These are phyloP conservation scores for Fulmarus glacialis DNA, from an alignment of 2,113 vertebrate species.

Conservation along the genomic window DNA sequence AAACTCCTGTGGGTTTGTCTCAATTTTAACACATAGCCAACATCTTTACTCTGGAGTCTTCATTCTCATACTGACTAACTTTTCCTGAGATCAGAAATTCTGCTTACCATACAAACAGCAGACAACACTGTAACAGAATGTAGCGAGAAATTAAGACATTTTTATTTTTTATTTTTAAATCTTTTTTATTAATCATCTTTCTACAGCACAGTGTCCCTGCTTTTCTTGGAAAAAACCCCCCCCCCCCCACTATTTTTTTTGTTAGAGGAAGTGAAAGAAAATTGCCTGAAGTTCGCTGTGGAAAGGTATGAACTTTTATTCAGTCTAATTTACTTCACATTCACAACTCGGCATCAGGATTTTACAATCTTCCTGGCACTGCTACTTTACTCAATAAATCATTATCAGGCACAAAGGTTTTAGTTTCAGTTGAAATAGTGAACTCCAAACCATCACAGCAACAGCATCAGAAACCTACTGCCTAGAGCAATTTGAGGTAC, in stretches of 20 bases:
- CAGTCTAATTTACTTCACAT: conserved; percentile 69
- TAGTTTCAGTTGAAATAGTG: conserved; percentile 40
- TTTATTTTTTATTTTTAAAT: not conserved
- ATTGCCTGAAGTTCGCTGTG: not conserved
- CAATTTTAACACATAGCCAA: not conserved
- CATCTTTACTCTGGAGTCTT: not conserved
- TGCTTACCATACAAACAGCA: not conserved
- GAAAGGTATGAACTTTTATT: conserved; percentile 65
- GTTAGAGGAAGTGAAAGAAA: not conserved
- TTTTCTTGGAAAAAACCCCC: not conserved
- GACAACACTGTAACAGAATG: not conserved
- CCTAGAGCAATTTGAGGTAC: conserved; percentile 16
- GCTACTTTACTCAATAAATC: conserved; percentile 41
- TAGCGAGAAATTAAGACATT: not conserved
- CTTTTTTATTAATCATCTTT: not conserved
- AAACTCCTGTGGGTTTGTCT: not conserved
- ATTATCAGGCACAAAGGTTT: conserved; percentile 71
- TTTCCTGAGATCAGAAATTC: not conserved
- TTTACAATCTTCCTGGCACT: conserved; percentile 4
- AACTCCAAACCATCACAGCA: conserved; percentile 41
- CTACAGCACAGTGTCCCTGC: not conserved
- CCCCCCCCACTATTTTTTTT: not conserved
- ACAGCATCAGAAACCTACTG: conserved; percentile 37
- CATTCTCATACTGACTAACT: not conserved
- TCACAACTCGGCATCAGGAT: conserved; percentile 43